These are phyloP conservation scores for Ardeotis arabs DNA, from an alignment of 2,113 vertebrate species.

Conservation along the genomic window DNA sequence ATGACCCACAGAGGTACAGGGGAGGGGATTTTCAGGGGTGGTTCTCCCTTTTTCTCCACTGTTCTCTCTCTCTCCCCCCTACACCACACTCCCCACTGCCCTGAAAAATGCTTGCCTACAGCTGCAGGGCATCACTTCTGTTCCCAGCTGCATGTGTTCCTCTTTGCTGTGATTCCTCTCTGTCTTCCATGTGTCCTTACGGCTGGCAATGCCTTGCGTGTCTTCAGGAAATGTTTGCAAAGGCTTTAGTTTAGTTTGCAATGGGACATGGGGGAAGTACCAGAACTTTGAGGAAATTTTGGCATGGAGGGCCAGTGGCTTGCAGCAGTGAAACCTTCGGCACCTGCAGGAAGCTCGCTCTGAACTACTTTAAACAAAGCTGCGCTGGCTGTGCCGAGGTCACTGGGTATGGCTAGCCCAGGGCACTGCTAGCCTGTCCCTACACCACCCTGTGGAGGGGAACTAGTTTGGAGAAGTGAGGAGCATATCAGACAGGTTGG, in stretches of 20 bases:
- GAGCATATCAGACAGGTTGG: rapidly evolving
- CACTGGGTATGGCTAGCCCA: background rate
- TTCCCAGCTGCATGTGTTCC: background rate
- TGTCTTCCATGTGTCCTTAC: constrained; percentile 11
- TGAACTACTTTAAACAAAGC: background rate
- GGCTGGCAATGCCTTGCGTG: background rate
- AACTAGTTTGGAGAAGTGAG: background rate
- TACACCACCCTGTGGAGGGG: no score
- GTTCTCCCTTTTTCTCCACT: background rate
- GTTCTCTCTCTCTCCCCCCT: background rate
- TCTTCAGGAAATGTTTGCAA: background rate
- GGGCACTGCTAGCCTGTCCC: background rate
- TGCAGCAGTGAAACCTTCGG: background rate
- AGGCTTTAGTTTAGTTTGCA: background rate
- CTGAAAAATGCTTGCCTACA: background rate
- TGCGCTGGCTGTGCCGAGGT: background rate
- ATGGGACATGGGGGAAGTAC: background rate
- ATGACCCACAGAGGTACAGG: background rate
- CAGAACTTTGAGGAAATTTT: background rate
- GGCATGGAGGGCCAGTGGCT: background rate
- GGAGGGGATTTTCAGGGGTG: background rate
- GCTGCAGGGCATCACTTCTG: background rate
- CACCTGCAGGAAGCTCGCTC: background rate
- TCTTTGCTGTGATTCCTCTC: background rate
- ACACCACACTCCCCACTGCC: background rate